Percentiles rank a stretch among this genome's conserved stretches.
Conservation (phyloP, 2,888 invertebrate species). For the Troides aeacus region DNA sequence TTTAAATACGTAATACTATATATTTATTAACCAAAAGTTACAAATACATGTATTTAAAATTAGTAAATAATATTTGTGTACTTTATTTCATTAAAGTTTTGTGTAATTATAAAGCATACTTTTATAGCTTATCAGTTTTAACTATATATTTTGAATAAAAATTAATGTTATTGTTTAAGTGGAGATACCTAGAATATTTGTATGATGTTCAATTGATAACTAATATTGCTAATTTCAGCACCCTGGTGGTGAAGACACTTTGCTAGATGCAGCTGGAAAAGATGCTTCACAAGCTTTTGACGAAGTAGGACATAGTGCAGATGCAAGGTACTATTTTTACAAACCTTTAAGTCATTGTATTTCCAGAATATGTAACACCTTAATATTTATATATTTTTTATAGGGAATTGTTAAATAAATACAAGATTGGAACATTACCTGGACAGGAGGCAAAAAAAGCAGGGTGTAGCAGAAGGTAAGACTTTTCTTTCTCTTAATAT, state of each 20-base stretch:
- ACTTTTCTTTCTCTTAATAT: too few relatives aligned
- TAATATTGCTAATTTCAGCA: slow-evolving; percentile 78
- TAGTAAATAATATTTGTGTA: too few relatives aligned
- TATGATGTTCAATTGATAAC: too few relatives aligned
- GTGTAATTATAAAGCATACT: too few relatives aligned
- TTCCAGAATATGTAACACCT: neutral
- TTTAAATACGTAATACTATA: too few relatives aligned
- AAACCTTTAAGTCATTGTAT: neutral
- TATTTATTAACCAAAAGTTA: too few relatives aligned
- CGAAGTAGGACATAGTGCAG: slow-evolving; percentile 96
- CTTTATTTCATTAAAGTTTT: too few relatives aligned
- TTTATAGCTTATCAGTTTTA: too few relatives aligned
- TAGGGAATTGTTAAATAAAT: slow-evolving; percentile 88
- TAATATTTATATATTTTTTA: slow-evolving; percentile 45
- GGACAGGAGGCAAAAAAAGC: neutral
- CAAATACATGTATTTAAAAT: too few relatives aligned
- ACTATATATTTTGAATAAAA: too few relatives aligned
- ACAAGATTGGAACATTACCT: slow-evolving; percentile 85
- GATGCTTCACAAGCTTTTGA: slow-evolving; percentile 93
- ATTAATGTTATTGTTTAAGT: too few relatives aligned
- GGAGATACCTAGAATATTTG: too few relatives aligned
- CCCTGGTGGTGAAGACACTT: slow-evolving; percentile 91
- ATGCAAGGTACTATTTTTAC: slow-evolving; percentile 78
- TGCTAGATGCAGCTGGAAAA: slow-evolving; percentile 87
- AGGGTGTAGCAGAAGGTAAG: neutral